Conservation (phyloP, 2,113 vertebrate species). For the Gasterosteus nipponicus region DNA sequence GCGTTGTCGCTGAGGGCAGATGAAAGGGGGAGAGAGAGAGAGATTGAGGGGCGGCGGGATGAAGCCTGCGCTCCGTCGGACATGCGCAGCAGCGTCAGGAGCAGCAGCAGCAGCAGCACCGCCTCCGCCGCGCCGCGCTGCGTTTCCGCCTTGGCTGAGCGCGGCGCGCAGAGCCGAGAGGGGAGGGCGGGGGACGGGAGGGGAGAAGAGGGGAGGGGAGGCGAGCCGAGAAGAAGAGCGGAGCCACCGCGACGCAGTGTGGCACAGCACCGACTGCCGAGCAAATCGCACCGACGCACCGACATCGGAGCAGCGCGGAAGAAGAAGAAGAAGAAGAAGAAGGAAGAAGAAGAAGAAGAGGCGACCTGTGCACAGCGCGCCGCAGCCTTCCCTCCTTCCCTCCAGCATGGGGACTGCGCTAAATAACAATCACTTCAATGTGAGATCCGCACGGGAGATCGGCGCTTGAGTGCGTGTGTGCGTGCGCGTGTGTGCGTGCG, state of each 20-base stretch:
- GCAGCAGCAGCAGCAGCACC: constrained; percentile 40
- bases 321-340: no score
- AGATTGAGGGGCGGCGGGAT: constrained; percentile 53
- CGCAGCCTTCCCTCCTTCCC: constrained; percentile 7
- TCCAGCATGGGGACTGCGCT: constrained; percentile 78
- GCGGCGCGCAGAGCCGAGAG: constrained; percentile 63
- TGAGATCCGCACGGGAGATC: constrained; percentile 69
- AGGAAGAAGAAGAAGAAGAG: neutral
- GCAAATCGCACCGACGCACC: constrained; percentile 64
- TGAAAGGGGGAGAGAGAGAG: constrained; percentile 40
- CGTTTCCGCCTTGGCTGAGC: constrained; percentile 81
- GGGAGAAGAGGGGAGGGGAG: constrained; percentile 51
- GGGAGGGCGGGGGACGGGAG: constrained; percentile 62
- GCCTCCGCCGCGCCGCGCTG: constrained; percentile 51
- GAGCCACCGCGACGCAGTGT: constrained; percentile 77
- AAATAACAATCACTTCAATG: constrained; percentile 75
- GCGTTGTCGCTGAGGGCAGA: constrained; percentile 59
- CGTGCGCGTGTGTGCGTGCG: constrained; percentile 36
- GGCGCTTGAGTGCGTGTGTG: constrained; percentile 39
- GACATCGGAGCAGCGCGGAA: constrained; percentile 11
- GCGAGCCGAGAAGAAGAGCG: constrained; percentile 42
- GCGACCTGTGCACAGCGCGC: constrained; percentile 53
- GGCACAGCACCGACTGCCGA: constrained; percentile 67
- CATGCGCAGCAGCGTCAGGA: constrained; percentile 83
- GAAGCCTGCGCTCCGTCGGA: constrained; percentile 68